Percentiles rank a stretch among this genome's conserved stretches.
phyloP scores from a whole-genome alignment of 2,113 vertebrate species.

The Ciconia boyciana region DNA sequence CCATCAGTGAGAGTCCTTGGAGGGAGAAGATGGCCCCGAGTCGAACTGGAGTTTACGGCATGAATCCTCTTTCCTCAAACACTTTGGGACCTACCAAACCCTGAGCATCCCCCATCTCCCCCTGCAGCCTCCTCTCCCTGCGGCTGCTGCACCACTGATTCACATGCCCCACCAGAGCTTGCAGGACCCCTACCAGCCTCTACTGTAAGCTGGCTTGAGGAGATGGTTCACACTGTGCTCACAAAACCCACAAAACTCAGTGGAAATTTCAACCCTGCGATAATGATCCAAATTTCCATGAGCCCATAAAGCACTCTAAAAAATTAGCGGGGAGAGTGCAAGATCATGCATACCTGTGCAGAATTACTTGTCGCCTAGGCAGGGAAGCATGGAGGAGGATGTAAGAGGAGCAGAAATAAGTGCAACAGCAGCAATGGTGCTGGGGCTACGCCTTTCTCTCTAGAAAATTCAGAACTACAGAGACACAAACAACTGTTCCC shows the following conservation, averaged over 20 bases:
- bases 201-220: background rate
- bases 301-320: slow-evolving; percentile 21
- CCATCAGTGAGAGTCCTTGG: background rate
- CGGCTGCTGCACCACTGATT: slow-evolving; percentile 14
- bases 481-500: background rate
- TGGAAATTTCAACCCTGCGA: slow-evolving; percentile 40
- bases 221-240: slow-evolving; percentile 31
- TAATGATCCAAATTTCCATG: slow-evolving; percentile 62
- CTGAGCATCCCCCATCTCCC: background rate
- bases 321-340: background rate
- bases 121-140: background rate
- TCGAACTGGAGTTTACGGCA: background rate
- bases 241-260: slow-evolving; percentile 16
- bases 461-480: background rate
- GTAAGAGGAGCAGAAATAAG: background rate
- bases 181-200: slow-evolving; percentile 5
- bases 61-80: background rate
- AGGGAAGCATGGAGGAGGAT: background rate
- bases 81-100: background rate
- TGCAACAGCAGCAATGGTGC: background rate
- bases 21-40: background rate
- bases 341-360: slow-evolving; percentile 31
- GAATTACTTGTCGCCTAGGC: background rate
- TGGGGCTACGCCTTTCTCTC: background rate
- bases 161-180: slow-evolving; percentile 12